phyloP scores from a whole-genome alignment of 2,888 invertebrate genomes.

The Troides aeacus region DNA sequence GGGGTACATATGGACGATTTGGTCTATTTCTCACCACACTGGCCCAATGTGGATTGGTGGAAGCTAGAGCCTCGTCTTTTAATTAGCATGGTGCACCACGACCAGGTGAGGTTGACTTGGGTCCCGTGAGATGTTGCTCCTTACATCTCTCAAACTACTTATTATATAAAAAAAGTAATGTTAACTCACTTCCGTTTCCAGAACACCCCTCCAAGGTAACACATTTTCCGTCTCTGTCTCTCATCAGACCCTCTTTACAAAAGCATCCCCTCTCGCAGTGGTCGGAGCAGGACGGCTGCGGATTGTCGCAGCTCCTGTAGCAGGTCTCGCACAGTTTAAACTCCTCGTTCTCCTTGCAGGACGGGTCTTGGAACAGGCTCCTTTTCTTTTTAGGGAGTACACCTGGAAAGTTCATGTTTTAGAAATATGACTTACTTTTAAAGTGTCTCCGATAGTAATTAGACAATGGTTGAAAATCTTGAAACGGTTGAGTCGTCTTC shows the following conservation, averaged over 20 bases:
- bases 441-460: too few relatives aligned
- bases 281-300: conserved; percentile 60
- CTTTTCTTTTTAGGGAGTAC: conserved; percentile 35
- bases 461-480: too few relatives aligned
- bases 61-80: too few relatives aligned
- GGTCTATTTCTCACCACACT: too few relatives aligned
- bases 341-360: conserved; percentile 55
- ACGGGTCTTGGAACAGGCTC: conserved; percentile 31
- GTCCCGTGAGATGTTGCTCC: too few relatives aligned
- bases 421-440: too few relatives aligned
- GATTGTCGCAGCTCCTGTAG: conserved; percentile 53
- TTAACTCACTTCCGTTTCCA: conserved; percentile 16
- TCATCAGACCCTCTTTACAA: conserved; percentile 51
- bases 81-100: too few relatives aligned
- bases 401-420: conserved; percentile 33
- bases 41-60: too few relatives aligned
- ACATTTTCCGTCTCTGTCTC: conserved; percentile 51
- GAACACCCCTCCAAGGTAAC: conserved; percentile 47
- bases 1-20: too few relatives aligned
- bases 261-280: conserved; percentile 62
- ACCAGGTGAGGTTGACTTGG: too few relatives aligned
- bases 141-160: too few relatives aligned
- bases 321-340: conserved; percentile 61
- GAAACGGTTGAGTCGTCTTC: too few relatives aligned
- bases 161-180: neutral